phyloP scores from a whole-genome alignment of 2,797 vertebrate genomes.

The Prionace glauca region DNA sequence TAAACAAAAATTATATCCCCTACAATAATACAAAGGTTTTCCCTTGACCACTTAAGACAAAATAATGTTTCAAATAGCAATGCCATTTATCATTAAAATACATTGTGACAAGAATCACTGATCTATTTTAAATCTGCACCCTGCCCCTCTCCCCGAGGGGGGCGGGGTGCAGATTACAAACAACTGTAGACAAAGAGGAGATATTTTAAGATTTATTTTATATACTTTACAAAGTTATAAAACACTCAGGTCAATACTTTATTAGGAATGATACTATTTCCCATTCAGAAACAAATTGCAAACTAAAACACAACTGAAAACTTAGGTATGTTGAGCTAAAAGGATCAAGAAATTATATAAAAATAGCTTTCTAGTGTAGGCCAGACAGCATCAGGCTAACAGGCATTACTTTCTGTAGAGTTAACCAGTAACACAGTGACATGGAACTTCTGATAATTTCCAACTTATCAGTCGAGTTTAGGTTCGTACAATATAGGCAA shows the following conservation, averaged over 20 bases:
- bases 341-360: conserved; percentile 27
- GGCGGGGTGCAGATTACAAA: neutral
- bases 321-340: neutral
- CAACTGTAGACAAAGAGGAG: neutral
- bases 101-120: neutral
- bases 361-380: conserved; percentile 26
- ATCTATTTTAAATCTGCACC: neutral
- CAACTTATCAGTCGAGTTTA: neutral
- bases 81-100: neutral
- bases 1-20: neutral
- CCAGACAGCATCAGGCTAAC: neutral
- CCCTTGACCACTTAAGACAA: no score
- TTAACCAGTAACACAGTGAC: neutral
- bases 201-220: conserved; percentile 34
- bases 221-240: conserved; percentile 38
- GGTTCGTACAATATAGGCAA: neutral
- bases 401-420: conserved; percentile 20
- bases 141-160: no score
- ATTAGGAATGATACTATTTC: conserved; percentile 11
- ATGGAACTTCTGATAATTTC: conserved; percentile 9
- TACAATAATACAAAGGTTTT: neutral
- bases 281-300: conserved; percentile 19
- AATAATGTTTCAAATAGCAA: neutral
- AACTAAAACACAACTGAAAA: conserved; percentile 24
- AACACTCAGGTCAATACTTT: conserved; percentile 27